Evolutionary conservation across 2,797 vertebrate species (phyloP), one percentile per base, ranked within the genome.

Genomic region (Tapirus indicus): DNA sequence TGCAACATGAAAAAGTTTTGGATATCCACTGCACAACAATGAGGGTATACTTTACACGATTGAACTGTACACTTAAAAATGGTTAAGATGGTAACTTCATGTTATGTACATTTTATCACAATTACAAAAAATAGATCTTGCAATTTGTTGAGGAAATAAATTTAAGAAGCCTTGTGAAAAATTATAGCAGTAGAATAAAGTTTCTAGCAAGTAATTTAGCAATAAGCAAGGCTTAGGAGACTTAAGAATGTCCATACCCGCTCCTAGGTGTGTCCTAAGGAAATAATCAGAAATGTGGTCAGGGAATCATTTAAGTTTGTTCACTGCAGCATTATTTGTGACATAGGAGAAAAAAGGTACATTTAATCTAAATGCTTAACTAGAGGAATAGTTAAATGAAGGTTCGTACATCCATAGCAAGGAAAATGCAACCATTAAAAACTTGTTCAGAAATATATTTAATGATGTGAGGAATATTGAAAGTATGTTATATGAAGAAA

Each of bases 111-210:
- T 92, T 88, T 78, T 88, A 69, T 89, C 25, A 66, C 13, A 93
- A 7, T 58, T 82, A 35, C 9, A 78, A 93, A 86, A 78, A 38
- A 60, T 71, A 4, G n/a, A 71, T 83, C 29, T 96, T 89, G 16
- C 9, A 89, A 35, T 77, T 95, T 87, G n/a, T 92, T 85, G 29
- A 80, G 29, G 23, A 94, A 96, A 90, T 96, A 90, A 69, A 93
- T 92, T 91, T 93, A 68, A 88, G 27, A 92, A 94, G 4, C 0
- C 7, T 56, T 87, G 52, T 13, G 62, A 92, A 47, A 71, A 92
- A 41, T 82, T 54, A 92, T 77, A 80, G 23, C 12, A 44, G 13
- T 72, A 6, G 32, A 56, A 83, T 80, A 78, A 85, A 52, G 13
- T 74, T 88, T 92, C 11, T 88, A 64, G 20, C 74, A 85, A 68